A percentile compares a stretch with the other conserved stretches of the same genome.
phyloP scores from a whole-genome alignment of 2,113 vertebrate genomes.

The Lophius piscatorius region DNA sequence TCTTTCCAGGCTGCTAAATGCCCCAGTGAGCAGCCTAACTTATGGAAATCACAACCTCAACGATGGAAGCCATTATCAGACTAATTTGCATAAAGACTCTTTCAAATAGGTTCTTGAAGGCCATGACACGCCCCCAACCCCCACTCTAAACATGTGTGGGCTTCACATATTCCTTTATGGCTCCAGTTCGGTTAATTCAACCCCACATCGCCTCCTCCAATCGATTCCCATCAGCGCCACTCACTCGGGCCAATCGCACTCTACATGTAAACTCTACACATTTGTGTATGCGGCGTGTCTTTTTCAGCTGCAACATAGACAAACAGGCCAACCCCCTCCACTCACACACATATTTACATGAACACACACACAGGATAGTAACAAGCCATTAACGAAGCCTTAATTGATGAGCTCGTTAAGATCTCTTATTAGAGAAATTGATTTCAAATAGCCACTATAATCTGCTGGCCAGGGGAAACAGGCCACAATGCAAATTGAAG shows the following conservation, averaged over 20 bases:
- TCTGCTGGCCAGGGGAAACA: slow-evolving; percentile 86
- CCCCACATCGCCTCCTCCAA: slow-evolving; percentile 77
- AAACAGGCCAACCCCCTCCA: slow-evolving; percentile 37
- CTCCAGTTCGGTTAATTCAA: slow-evolving; percentile 41
- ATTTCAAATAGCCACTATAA: slow-evolving; percentile 99
- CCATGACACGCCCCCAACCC: slow-evolving; percentile 38
- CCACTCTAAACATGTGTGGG: slow-evolving; percentile 29
- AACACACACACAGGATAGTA: slow-evolving; percentile 68
- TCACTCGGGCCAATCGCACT: slow-evolving; percentile 52
- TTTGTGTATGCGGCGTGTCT: slow-evolving; percentile 43
- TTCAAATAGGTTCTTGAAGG: slow-evolving; percentile 71
- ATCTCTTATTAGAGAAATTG: slow-evolving; percentile 99
- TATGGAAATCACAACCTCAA: slow-evolving; percentile 86
- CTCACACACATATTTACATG: slow-evolving; percentile 27
- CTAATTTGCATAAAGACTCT: slow-evolving; percentile 88
- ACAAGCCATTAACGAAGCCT: slow-evolving; percentile 97
- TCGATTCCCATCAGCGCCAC: slow-evolving; percentile 69
- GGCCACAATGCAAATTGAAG: slow-evolving; percentile 85
- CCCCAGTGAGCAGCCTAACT: slow-evolving; percentile 83
- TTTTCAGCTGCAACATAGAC: slow-evolving; percentile 33
- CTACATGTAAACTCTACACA: slow-evolving; percentile 3
- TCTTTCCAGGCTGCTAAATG: slow-evolving; percentile 84
- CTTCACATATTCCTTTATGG: slow-evolving; percentile 74
- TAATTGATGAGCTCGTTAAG: slow-evolving; percentile 99
- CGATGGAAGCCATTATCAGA: slow-evolving; percentile 85